These are phyloP conservation scores for Drosophila truncata DNA, from an alignment of 1,140 invertebrate genomes.

Conservation along the genomic window DNA sequence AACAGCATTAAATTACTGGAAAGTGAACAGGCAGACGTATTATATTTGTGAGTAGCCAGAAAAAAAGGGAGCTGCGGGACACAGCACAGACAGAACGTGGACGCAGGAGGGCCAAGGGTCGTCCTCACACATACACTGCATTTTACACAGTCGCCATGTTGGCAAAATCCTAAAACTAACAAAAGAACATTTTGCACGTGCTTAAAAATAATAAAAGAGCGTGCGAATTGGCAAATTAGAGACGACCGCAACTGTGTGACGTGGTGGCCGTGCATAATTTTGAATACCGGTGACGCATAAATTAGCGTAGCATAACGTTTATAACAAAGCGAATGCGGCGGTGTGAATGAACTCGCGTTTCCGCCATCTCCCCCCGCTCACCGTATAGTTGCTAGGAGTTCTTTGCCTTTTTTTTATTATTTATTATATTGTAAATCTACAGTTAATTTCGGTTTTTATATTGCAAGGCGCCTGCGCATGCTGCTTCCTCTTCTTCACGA, in stretches of 20 bases:
- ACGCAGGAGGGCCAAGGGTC: conserved; percentile 6
- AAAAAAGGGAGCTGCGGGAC: not conserved
- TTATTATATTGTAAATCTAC: conserved; percentile 20
- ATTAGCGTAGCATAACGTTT: conserved; percentile 19
- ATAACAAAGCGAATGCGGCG: conserved; percentile 7
- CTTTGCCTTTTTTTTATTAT: not conserved
- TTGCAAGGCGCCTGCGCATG: conserved; percentile 59
- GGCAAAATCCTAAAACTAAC: conserved; percentile 44
- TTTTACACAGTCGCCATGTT: conserved; percentile 63
- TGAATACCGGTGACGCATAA: conserved; percentile 21
- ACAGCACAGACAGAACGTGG: not conserved
- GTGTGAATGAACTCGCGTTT: conserved; percentile 20
- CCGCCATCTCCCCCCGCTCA: not conserved
- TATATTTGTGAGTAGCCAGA: conserved; percentile 19
- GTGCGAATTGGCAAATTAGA: conserved; percentile 1
- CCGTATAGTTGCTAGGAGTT: not conserved
- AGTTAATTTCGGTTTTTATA: conserved; percentile 5
- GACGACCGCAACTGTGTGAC: conserved; percentile 15
- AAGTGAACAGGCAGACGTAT: conserved; percentile 7
- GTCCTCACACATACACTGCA: conserved; percentile 20
- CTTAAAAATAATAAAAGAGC: conserved; percentile 24
- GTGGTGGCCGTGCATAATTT: conserved; percentile 26
- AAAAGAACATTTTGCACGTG: conserved; percentile 28
- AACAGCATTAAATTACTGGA: not conserved
- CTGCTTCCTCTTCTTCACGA: conserved; percentile 19